A percentile compares a stretch with the other conserved stretches of the same genome.
Conservation (phyloP, 2,888 invertebrate genomes). For the Thymelicus sylvestris region DNA sequence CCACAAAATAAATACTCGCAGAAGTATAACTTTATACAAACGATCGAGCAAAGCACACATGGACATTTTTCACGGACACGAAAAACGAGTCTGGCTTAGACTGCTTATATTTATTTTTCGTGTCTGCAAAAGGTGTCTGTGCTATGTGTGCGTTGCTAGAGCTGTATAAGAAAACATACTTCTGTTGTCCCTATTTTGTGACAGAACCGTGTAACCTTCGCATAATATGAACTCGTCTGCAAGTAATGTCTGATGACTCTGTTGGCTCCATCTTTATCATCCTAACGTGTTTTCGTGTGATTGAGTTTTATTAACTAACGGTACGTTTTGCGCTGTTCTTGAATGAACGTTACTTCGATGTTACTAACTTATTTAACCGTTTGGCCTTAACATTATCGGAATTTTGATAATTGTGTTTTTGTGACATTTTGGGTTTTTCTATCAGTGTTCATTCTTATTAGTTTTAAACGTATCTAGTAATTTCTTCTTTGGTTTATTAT, state of each 20-base stretch:
- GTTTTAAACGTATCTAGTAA: background rate
- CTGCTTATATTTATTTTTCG: too few relatives aligned
- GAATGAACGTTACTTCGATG: conserved; percentile 16
- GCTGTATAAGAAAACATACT: too few relatives aligned
- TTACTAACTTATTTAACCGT: conserved; percentile 20
- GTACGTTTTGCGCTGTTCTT: conserved; percentile 5
- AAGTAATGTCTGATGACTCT: conserved; percentile 46
- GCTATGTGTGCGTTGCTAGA: too few relatives aligned
- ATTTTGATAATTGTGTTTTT: background rate
- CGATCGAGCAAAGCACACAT: too few relatives aligned
- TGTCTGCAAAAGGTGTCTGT: too few relatives aligned
- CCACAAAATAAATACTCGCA: too few relatives aligned
- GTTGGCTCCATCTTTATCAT: conserved; percentile 49
- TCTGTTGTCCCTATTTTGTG: too few relatives aligned
- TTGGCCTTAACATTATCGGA: background rate
- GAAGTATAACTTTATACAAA: too few relatives aligned
- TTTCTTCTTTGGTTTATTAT: too few relatives aligned
- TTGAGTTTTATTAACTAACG: conserved; percentile 19
- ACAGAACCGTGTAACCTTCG: too few relatives aligned
- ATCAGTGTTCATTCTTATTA: background rate
- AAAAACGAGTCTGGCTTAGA: too few relatives aligned
- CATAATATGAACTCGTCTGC: background rate
- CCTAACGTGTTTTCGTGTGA: conserved; percentile 34
- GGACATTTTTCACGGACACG: too few relatives aligned
- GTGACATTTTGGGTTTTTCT: background rate